Evolutionary conservation across 2,797 vertebrate species (phyloP).

Genomic region (Falco novaeseelandiae): DNA sequence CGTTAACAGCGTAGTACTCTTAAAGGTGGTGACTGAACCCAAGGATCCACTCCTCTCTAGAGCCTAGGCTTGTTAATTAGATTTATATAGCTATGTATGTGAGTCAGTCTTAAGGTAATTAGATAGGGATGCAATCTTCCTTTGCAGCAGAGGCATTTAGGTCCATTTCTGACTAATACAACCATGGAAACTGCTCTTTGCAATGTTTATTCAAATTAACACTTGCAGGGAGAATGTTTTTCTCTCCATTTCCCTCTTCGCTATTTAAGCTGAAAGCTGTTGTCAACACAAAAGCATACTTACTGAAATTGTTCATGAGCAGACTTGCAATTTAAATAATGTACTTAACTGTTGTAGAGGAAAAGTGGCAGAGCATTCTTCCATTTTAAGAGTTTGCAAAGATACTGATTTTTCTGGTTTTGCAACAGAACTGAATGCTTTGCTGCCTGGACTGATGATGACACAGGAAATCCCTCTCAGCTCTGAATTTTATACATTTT

Average conservation of each 20-base stretch:
- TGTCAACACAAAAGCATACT: not conserved
- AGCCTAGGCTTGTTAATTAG: not conserved
- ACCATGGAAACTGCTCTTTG: not conserved
- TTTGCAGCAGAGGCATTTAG: not conserved
- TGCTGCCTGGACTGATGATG: not conserved
- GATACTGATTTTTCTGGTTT: not conserved
- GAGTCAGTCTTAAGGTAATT: not conserved
- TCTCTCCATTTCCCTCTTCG: not conserved
- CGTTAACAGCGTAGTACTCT: not conserved
- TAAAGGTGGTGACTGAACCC: not conserved
- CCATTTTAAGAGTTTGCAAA: not conserved
- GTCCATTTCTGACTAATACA: not conserved
- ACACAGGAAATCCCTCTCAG: not conserved
- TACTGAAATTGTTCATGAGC: not conserved
- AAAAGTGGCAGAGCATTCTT: not conserved
- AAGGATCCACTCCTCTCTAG: not conserved
- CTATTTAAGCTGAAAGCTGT: not conserved
- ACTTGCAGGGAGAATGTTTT: not conserved
- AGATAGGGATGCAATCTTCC: fast-evolving
- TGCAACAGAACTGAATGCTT: not conserved
- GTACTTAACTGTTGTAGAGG: not conserved
- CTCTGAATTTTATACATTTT: not conserved
- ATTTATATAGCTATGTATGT: not conserved
- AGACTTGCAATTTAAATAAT: not conserved
- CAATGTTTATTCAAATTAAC: not conserved